Percentiles rank a stretch among this genome's conserved stretches.
Conservation (phyloP, 2,113 vertebrate genomes). For the Xiphophorus maculatus region DNA sequence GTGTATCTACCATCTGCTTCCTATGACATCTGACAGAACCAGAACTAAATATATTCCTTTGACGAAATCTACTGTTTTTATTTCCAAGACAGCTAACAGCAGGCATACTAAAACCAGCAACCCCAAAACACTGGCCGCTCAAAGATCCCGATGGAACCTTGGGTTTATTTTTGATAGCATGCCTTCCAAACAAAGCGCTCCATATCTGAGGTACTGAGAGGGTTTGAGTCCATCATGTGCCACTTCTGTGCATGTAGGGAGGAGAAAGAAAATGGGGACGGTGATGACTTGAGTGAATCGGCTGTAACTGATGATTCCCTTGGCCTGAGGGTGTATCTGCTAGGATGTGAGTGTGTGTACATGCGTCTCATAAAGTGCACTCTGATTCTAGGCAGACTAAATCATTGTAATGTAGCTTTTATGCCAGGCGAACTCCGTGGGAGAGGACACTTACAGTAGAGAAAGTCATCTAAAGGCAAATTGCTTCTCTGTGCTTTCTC, state of each 20-base stretch:
- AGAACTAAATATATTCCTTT: not conserved
- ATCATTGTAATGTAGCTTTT: constrained; percentile 61
- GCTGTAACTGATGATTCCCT: constrained; percentile 67
- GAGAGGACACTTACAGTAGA: constrained; percentile 56
- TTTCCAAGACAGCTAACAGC: not conserved
- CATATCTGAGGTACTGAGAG: constrained; percentile 51
- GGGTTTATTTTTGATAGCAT: constrained; percentile 42
- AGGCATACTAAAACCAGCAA: not conserved
- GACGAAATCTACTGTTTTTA: not conserved
- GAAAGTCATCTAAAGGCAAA: constrained; percentile 59
- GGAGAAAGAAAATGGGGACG: constrained; percentile 20
- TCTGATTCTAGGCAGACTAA: constrained; percentile 35
- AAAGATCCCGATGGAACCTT: not conserved
- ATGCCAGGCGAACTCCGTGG: constrained; percentile 42
- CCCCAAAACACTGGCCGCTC: constrained; percentile 23
- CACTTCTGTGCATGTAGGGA: constrained; percentile 40
- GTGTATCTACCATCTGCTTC: not conserved
- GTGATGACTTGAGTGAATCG: constrained; percentile 66
- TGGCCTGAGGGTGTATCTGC: constrained; percentile 30
- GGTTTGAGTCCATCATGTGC: constrained; percentile 48
- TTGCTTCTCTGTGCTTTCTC: constrained; percentile 36
- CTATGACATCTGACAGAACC: not conserved
- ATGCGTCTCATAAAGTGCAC: constrained; percentile 23
- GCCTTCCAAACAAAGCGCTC: constrained; percentile 43
- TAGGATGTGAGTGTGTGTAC: constrained; percentile 5